A percentile compares a stretch with the other conserved stretches of the same genome.
phyloP scores from a whole-genome alignment of 2,888 invertebrate species.

The Erebia palarica region DNA sequence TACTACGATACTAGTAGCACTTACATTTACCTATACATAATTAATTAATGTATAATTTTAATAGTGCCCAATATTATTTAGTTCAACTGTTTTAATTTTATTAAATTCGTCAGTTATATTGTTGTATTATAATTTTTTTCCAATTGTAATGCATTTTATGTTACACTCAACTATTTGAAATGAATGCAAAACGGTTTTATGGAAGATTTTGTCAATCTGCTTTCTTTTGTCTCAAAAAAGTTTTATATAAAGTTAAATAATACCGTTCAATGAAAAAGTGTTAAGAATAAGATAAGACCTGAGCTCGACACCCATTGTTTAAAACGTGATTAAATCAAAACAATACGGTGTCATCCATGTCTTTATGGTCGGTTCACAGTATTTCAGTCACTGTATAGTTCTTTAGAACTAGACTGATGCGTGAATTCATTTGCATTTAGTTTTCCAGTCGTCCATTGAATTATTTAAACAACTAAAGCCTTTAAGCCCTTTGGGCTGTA shows the following conservation, averaged over 20 bases:
- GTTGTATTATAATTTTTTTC: neutral
- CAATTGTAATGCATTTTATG: neutral
- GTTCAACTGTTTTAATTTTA: neutral
- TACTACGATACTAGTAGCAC: neutral
- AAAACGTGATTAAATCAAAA: conserved; percentile 16
- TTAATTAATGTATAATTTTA: neutral
- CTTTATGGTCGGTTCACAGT: neutral
- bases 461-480: neutral
- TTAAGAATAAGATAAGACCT: conserved; percentile 6
- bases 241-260: conserved; percentile 7
- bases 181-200: neutral
- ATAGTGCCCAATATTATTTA: no score
- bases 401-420: neutral
- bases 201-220: neutral
- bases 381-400: neutral
- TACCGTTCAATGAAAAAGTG: conserved; percentile 10
- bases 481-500: neutral
- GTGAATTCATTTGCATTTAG: neutral
- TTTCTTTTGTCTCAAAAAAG: conserved; percentile 3
- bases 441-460: neutral
- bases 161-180: neutral
- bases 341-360: conserved; percentile 13
- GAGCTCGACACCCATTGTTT: conserved; percentile 3
- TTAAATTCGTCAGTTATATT: neutral
- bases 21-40: neutral